A percentile compares a stretch with the other conserved stretches of the same genome.
Conservation (phyloP, 2,797 vertebrate genomes). For the Xiphorhynchus erythropygius region DNA sequence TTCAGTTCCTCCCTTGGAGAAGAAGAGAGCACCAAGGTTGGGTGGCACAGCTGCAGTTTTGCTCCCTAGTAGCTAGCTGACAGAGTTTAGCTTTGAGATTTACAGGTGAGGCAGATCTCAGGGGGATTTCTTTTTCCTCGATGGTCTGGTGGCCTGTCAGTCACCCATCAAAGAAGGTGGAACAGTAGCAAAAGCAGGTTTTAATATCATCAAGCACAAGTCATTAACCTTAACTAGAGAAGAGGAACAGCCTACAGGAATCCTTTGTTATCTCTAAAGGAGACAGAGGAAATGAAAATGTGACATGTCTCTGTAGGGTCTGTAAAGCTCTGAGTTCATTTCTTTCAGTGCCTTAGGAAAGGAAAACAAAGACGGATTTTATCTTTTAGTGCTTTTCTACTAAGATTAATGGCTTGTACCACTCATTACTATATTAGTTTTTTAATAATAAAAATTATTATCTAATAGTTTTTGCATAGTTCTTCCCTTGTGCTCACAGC, state of each 20-base stretch:
- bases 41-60: background rate
- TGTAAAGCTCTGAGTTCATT: background rate
- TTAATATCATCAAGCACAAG: conserved; percentile 57
- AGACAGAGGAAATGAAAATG: conserved; percentile 19
- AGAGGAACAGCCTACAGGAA: conserved; percentile 45
- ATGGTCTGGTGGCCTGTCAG: conserved; percentile 1
- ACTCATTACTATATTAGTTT: background rate
- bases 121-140: background rate
- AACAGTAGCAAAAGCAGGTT: conserved; percentile 31
- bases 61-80: background rate
- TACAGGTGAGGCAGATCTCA: background rate
- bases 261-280: conserved; percentile 45
- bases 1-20: background rate
- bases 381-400: background rate
- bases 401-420: conserved; percentile 21
- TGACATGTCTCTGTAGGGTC: background rate
- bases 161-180: conserved; percentile 32
- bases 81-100: background rate
- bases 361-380: conserved; percentile 36
- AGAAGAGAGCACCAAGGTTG: background rate
- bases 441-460: conserved; percentile 32
- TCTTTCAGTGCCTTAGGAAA: conserved; percentile 29
- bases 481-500: background rate
- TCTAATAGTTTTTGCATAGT: background rate
- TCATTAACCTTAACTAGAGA: conserved; percentile 61